A percentile compares a stretch with the other conserved stretches of the same genome.
phyloP scores from a whole-genome alignment of 1,140 invertebrate species.

The Propsilocerus akamusi region DNA sequence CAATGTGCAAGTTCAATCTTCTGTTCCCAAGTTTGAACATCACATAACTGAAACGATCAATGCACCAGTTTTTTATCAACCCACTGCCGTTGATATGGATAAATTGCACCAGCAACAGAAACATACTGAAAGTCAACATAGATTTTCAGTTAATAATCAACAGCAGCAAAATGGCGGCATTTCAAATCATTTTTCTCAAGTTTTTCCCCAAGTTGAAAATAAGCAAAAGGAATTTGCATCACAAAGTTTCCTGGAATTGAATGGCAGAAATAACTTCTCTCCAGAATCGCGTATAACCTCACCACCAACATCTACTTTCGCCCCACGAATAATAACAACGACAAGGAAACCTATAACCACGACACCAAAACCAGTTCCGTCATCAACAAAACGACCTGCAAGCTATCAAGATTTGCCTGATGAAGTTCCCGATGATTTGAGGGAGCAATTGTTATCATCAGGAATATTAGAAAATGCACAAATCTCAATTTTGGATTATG shows the following conservation, averaged over 20 bases:
- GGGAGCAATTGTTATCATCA: conserved; percentile 61
- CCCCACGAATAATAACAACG: conserved; percentile 9
- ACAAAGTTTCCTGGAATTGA: neutral
- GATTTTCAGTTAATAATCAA: neutral
- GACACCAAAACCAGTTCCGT: conserved; percentile 16
- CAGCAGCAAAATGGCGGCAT: conserved; percentile 9
- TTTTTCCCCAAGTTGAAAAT: conserved; percentile 19
- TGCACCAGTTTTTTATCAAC: neutral
- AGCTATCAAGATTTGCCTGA: conserved; percentile 48
- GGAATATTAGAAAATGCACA: conserved; percentile 72
- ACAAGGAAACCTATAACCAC: conserved; percentile 4
- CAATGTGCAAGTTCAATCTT: conserved; percentile 45
- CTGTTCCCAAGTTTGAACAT: conserved; percentile 55
- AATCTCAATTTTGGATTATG: conserved; percentile 68
- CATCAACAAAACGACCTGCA: conserved; percentile 26
- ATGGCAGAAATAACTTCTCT: neutral
- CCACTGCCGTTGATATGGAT: neutral
- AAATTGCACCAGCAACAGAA: no score
- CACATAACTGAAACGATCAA: conserved; percentile 36
- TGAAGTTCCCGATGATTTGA: conserved; percentile 69
- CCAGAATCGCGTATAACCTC: neutral
- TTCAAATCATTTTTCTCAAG: conserved; percentile 14
- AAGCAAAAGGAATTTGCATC: conserved; percentile 13
- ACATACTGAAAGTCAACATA: neutral
- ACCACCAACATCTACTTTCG: conserved; percentile 10